A percentile compares a stretch with the other conserved stretches of the same genome.
Evolutionary conservation across 2,888 invertebrate species (phyloP).

Genomic region (Anthophora plumipes): DNA sequence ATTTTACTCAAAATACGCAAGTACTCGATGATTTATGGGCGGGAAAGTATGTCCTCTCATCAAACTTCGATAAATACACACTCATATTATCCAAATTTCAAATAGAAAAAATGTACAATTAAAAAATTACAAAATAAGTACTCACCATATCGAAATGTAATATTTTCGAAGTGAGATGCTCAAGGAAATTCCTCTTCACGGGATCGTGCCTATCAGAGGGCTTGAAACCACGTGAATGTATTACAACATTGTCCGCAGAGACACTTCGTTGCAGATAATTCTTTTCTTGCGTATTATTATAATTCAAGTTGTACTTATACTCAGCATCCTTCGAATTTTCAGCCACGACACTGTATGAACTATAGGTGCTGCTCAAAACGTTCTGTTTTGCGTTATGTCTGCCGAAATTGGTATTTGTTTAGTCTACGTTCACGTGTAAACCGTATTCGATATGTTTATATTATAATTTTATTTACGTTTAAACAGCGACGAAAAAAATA

Average conservation of each 20-base stretch:
- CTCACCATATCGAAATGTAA: conserved; percentile 92
- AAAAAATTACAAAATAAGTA: not conserved
- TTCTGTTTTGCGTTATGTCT: conserved; percentile 74
- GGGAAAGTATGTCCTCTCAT: too few relatives aligned
- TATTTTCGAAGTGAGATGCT: conserved; percentile 92
- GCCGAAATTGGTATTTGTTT: conserved; percentile 51
- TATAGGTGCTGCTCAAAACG: conserved; percentile 69
- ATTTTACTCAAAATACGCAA: too few relatives aligned
- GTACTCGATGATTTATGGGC: too few relatives aligned
- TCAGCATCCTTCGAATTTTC: conserved; percentile 75
- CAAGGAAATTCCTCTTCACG: conserved; percentile 91
- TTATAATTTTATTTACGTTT: not conserved
- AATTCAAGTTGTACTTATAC: conserved; percentile 68
- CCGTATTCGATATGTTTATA: not conserved
- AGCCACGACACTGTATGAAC: conserved; percentile 64
- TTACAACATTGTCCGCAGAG: conserved; percentile 83
- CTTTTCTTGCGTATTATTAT: conserved; percentile 57
- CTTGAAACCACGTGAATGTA: conserved; percentile 89
- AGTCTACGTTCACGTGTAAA: conserved; percentile 7
- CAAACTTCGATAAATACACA: too few relatives aligned
- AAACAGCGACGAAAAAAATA: not conserved
- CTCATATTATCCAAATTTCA: too few relatives aligned
- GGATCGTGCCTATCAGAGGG: conserved; percentile 95
- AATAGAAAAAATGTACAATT: too few relatives aligned
- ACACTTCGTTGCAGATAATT: conserved; percentile 79